Base-by-base conservation (phyloP, 2,797 vertebrate species). In the Tokudaia muenninki region DNA sequence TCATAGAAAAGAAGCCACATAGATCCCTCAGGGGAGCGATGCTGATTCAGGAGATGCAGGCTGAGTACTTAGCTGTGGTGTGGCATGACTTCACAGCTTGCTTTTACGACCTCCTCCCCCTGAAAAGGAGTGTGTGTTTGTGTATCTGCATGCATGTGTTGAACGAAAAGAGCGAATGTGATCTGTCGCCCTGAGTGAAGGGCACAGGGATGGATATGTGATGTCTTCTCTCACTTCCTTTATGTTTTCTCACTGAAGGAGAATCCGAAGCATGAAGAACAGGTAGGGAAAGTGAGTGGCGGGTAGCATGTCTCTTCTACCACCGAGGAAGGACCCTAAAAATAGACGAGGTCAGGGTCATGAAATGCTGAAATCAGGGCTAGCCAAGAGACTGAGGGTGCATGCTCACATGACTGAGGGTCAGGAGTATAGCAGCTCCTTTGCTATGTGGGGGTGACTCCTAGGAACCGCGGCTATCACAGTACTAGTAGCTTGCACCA, bases 341-440 rank as follows among this genome's bases (percentile, higher is more conserved):
- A 59, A 37, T 29, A 10, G 63, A 21, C 14, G 4, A 87, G 82
- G 70, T 82, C 57, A 4, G 21, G 75, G 13, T 47, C 91, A n/a
- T 29, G 52, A 13, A 44, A 34, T 24, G n/a, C 11, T 95, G 79
- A 80, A 41, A 67, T 83, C 44, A 26, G 6, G 89, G 31, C 63
- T 11, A 34, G 41, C 37, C 26, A 19, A 29, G 79, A 61, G 67
- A n/a, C 31, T 0, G 10, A 34, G 55, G 44, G 47, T 5, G 1
- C 29, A 41, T 16, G 44, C 34, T 6, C 4, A 1, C 0, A 0
- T 1, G 7, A 41, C 79, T 10, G n/a, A 31, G 1, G 83, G 31
- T 67, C 1, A 29, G 8, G 44, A 37, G 26, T 1, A 1, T 16
- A 61, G 52, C 4, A 10, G 19, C 50, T 37, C 59, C 41, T 65